Evolutionary conservation across 2,113 vertebrate genomes (phyloP).

Genomic region (Pycnonotus jocosus): DNA sequence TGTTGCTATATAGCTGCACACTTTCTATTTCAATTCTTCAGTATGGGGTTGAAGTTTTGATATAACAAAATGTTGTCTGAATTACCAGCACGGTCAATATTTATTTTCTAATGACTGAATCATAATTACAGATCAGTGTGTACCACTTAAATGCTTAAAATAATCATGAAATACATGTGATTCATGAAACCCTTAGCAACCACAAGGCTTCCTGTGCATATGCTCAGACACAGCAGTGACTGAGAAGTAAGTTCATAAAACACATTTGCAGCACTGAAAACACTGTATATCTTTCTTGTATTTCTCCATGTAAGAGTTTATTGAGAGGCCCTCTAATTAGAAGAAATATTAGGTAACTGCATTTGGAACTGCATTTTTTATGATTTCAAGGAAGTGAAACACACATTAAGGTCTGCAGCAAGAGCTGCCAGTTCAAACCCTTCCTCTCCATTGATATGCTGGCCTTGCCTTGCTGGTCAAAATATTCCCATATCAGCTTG

Average conservation of each 20-base stretch:
- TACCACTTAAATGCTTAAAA: conserved; percentile 40
- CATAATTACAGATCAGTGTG: conserved; percentile 15
- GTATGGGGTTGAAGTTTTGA: not conserved
- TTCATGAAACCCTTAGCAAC: conserved; percentile 42
- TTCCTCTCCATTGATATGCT: not conserved
- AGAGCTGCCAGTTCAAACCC: not conserved
- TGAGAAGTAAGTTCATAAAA: conserved; percentile 2
- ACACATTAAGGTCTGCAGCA: not conserved
- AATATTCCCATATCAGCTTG: not conserved
- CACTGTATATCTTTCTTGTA: not conserved
- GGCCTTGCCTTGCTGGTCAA: not conserved
- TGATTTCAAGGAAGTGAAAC: not conserved
- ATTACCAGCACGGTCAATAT: not conserved
- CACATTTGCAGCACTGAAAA: not conserved
- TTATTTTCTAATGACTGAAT: conserved; percentile 49
- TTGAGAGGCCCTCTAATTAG: not conserved
- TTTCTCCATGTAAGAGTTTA: not conserved
- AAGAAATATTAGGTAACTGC: not conserved
- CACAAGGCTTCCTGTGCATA: conserved; percentile 8
- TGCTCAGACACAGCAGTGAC: not conserved
- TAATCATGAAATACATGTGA: conserved; percentile 17
- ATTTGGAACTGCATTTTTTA: not conserved
- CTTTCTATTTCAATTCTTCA: not conserved
- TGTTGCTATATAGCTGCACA: not conserved
- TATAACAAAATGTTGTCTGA: not conserved